Evolutionary conservation across 2,797 vertebrate species (phyloP).

Genomic region (Brachyrhaphis roseni): DNA sequence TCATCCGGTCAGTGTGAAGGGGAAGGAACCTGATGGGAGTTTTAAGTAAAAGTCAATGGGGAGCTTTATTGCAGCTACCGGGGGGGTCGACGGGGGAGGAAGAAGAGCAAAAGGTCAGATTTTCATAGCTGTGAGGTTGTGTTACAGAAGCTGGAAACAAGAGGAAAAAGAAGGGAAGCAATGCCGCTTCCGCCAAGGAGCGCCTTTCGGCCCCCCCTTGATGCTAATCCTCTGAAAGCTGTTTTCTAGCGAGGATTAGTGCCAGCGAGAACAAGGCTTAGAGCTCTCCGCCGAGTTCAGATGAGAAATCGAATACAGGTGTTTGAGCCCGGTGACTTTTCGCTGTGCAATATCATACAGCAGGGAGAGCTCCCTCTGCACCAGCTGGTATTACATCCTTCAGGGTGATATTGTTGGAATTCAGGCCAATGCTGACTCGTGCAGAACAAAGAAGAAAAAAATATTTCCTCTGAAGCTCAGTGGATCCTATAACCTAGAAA

Average conservation of each 20-base stretch:
- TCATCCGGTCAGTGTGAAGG: conserved; percentile 47
- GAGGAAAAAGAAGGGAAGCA: conserved; percentile 34
- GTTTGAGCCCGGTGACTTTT: conserved; percentile 70
- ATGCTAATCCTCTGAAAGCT: conserved; percentile 83
- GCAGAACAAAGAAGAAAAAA: conserved; percentile 60
- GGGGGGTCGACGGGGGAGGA: conserved; percentile 31
- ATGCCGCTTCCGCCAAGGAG: conserved; percentile 29
- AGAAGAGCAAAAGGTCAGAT: conserved; percentile 56
- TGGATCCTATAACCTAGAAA: conserved; percentile 66
- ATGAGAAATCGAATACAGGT: conserved; percentile 82
- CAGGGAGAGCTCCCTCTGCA: conserved; percentile 38
- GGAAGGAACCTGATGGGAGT: conserved; percentile 40
- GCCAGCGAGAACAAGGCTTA: conserved; percentile 79
- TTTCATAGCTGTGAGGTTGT: conserved; percentile 54
- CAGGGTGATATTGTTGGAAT: conserved; percentile 74
- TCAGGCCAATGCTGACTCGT: conserved; percentile 76
- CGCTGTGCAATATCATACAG: conserved; percentile 60
- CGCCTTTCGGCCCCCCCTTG: conserved; percentile 64
- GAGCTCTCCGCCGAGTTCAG: conserved; percentile 67
- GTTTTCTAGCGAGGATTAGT: conserved; percentile 82
- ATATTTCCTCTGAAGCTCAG: conserved; percentile 44
- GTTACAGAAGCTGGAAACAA: conserved; percentile 26
- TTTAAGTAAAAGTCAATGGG: conserved; percentile 53
- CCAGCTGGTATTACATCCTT: conserved; percentile 70
- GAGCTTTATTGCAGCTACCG: conserved; percentile 48